Conservation (phyloP, 30 jellyfish, hydroid and myxozoan genomes). For the Catostylus mosaicus region DNA sequence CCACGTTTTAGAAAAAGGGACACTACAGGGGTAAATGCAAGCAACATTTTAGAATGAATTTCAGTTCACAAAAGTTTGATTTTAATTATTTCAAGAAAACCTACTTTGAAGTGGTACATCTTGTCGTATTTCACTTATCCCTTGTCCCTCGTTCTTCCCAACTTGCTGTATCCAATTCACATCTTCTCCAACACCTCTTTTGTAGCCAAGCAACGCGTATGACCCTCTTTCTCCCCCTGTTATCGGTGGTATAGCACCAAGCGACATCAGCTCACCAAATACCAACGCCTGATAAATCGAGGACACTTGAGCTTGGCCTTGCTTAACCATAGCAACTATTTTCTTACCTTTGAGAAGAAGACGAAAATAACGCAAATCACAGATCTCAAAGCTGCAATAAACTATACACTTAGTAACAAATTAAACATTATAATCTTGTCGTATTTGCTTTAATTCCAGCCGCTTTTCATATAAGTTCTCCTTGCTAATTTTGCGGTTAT, state of each 20-base stretch:
- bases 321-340: slow-evolving; percentile 78
- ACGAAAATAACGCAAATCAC: too few species aligned
- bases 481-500: too few species aligned
- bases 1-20: too few species aligned
- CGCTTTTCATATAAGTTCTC: too few species aligned
- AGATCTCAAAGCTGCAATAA: too few species aligned
- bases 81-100: too few species aligned
- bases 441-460: too few species aligned
- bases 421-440: too few species aligned
- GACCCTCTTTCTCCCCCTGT: slow-evolving; percentile 78
- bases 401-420: too few species aligned
- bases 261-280: slow-evolving; percentile 61
- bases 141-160: slow-evolving; percentile 74
- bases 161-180: slow-evolving; percentile 80
- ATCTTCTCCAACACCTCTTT: slow-evolving; percentile 60
- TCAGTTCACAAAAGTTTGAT: too few species aligned
- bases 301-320: slow-evolving; percentile 77
- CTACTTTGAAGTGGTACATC: slow-evolving; percentile 59
- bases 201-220: slow-evolving; percentile 80
- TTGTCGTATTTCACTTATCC: slow-evolving; percentile 71
- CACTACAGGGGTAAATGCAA: too few species aligned
- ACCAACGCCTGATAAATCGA: slow-evolving; percentile 32
- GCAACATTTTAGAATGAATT: too few species aligned
- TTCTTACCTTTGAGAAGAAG: slow-evolving; percentile 53
- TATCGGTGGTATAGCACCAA: slow-evolving; percentile 90